phyloP scores from a whole-genome alignment of 2,797 vertebrate genomes.

The Rhadinocentrus ornatus region DNA sequence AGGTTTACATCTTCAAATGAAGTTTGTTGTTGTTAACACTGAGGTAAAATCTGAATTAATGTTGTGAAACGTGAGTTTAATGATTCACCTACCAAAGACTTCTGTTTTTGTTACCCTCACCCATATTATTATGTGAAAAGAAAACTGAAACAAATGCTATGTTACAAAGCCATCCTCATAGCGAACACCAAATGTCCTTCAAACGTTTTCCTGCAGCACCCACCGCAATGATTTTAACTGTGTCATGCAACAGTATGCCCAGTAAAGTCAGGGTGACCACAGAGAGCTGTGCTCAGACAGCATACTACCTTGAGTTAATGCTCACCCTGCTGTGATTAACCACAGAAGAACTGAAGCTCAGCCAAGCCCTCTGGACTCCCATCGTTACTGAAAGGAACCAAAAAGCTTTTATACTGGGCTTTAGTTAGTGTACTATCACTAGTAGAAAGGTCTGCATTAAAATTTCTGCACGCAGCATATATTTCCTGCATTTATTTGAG shows the following conservation, averaged over 20 bases:
- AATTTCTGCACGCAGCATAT: neutral
- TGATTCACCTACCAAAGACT: slow-evolving; percentile 19
- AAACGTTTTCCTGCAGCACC: slow-evolving; percentile 12
- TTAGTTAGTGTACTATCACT: slow-evolving; percentile 11
- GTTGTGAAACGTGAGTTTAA: slow-evolving; percentile 3
- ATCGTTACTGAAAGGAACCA: slow-evolving; percentile 6
- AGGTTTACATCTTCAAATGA: neutral
- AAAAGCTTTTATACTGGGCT: slow-evolving; percentile 5
- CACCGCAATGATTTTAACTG: slow-evolving; percentile 14
- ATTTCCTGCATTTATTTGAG: slow-evolving; percentile 19
- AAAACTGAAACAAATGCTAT: slow-evolving; percentile 9
- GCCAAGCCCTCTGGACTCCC: slow-evolving; percentile 35
- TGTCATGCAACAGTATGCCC: slow-evolving; percentile 27
- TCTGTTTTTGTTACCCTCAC: neutral
- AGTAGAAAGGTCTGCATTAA: slow-evolving; percentile 28
- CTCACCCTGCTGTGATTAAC: slow-evolving; percentile 44
- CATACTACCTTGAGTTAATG: slow-evolving; percentile 32
- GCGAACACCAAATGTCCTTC: slow-evolving; percentile 14
- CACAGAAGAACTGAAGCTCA: slow-evolving; percentile 47
- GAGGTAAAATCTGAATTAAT: neutral
- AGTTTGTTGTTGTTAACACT: neutral
- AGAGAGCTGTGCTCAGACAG: slow-evolving; percentile 45
- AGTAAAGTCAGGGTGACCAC: slow-evolving; percentile 43
- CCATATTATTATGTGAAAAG: slow-evolving; percentile 5
- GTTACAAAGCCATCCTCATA: neutral